These are phyloP conservation scores for Endomychus coccineus DNA, from an alignment of 2,888 invertebrate genomes.

Conservation along the genomic window DNA sequence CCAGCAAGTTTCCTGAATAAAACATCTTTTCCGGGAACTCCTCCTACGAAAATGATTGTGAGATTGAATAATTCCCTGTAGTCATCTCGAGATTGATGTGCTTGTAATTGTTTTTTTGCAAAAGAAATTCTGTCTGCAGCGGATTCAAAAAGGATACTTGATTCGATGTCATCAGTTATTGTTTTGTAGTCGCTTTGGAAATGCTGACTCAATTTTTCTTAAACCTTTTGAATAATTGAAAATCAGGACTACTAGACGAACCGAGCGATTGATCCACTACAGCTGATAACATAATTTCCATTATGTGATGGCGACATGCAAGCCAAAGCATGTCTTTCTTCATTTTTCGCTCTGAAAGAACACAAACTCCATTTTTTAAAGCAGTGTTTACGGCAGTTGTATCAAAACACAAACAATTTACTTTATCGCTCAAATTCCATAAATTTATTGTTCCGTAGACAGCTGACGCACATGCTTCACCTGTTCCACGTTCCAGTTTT, in stretches of 20 bases:
- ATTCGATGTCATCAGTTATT: too few relatives aligned
- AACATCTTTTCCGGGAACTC: background rate
- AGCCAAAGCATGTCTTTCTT: background rate
- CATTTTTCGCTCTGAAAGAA: too few relatives aligned
- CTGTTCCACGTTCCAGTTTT: too few relatives aligned
- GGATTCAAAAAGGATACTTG: too few relatives aligned
- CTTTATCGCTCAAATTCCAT: too few relatives aligned
- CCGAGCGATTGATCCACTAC: constrained; percentile 2
- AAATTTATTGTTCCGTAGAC: too few relatives aligned
- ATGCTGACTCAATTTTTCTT: too few relatives aligned
- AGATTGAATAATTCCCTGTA: too few relatives aligned
- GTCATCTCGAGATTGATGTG: constrained; percentile 1
- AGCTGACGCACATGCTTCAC: too few relatives aligned
- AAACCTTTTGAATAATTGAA: constrained; percentile 1
- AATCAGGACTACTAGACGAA: constrained; percentile 1
- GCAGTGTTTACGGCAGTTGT: too few relatives aligned
- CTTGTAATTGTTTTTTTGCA: constrained; percentile 1
- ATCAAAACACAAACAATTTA: too few relatives aligned
- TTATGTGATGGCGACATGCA: constrained; percentile 3
- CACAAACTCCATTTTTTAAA: too few relatives aligned
- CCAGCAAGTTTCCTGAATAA: background rate
- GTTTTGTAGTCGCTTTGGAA: constrained; percentile 3
- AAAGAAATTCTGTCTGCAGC: background rate
- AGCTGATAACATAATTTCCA: constrained; percentile 1
- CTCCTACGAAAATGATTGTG: background rate